Evolutionary conservation across 2,888 invertebrate species (phyloP).

Genomic region (Xestia c-nigrum): DNA sequence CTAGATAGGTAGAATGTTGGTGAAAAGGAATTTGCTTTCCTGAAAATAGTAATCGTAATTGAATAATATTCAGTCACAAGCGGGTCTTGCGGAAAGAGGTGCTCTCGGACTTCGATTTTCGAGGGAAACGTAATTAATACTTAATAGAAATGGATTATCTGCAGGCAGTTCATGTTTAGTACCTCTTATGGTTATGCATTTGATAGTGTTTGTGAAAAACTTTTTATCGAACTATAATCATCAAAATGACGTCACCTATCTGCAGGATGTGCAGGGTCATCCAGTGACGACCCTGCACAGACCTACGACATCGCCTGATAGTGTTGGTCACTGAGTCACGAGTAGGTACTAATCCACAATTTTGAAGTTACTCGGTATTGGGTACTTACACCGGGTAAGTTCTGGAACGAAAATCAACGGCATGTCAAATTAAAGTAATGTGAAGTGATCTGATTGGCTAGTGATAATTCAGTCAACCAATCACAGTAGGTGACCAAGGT

Average conservation of each 20-base stretch:
- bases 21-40: not conserved
- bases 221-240: not conserved
- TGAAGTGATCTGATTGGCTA: not conserved
- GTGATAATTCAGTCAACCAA: not conserved
- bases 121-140: not conserved
- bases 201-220: not conserved
- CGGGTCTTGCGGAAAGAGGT: too few species aligned
- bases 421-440: not conserved
- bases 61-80: not conserved
- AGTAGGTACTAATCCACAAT: not conserved
- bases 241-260: not conserved
- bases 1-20: not conserved
- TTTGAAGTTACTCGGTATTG: not conserved
- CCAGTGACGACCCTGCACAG: too few species aligned
- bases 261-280: conserved; percentile 20
- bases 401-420: not conserved
- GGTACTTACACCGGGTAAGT: not conserved
- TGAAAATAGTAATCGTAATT: not conserved
- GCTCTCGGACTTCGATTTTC: not conserved
- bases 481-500: not conserved
- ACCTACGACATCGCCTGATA: conserved; percentile 3
- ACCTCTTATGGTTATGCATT: not conserved
- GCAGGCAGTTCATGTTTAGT: not conserved
- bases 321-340: not conserved
- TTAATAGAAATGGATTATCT: not conserved